phyloP scores from a whole-genome alignment of 2,888 invertebrate genomes.

The Melipona bicolor region DNA sequence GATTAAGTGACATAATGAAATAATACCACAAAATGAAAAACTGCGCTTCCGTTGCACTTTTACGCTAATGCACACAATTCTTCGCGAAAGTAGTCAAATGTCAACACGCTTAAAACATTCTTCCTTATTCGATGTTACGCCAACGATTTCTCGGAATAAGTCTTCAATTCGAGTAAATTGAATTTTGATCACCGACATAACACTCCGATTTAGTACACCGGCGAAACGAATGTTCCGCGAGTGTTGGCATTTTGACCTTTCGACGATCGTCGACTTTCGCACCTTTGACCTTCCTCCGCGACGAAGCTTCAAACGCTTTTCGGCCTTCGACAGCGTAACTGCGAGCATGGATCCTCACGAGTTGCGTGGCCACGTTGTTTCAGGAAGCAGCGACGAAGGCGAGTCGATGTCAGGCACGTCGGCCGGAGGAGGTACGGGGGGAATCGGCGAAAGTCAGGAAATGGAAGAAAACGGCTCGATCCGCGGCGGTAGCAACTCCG shows the following conservation, averaged over 20 bases:
- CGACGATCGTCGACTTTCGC: neutral
- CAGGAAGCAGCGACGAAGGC: constrained; percentile 86
- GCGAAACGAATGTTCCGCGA: neutral
- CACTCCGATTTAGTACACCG: neutral
- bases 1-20: too few species aligned
- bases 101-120: neutral
- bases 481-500: constrained; percentile 60
- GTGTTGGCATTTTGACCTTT: constrained; percentile 7
- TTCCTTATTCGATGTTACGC: too few species aligned
- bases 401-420: constrained; percentile 84
- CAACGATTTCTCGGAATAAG: neutral
- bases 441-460: constrained; percentile 85
- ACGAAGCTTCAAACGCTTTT: neutral
- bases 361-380: constrained; percentile 30
- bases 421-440: constrained; percentile 82
- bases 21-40: too few species aligned
- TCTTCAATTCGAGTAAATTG: constrained; percentile 41
- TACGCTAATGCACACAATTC: too few species aligned
- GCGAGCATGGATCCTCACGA: neutral
- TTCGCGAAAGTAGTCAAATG: too few species aligned
- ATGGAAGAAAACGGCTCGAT: constrained; percentile 82
- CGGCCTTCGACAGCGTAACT: neutral
- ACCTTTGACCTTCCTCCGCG: neutral
- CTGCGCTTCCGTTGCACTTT: too few species aligned
- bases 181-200: constrained; percentile 7